Evolutionary conservation across 2,113 vertebrate genomes (phyloP), one percentile per base, ranked within the genome.

Genomic region (Stercorarius parasiticus): DNA sequence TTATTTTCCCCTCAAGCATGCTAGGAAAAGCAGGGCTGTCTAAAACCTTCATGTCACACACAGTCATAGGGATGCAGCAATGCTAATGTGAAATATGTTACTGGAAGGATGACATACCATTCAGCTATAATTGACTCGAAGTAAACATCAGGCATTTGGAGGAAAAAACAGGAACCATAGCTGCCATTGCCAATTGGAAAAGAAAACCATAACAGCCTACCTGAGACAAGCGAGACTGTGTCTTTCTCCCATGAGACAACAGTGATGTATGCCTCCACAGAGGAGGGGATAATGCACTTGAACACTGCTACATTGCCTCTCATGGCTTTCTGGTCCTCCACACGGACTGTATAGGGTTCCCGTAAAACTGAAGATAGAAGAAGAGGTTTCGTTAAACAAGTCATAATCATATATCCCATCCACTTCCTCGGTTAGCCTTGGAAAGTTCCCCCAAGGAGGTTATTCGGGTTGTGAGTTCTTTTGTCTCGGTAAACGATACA

Each of bases 271-370:
- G 99, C 99, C 99, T 99, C 99, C 97, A 99, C 99, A 83, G 99
- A 99, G 98, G 99, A 98, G 97, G 99, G 99, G 98, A 99, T 99
- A 99, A 99, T 99, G 99, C 99, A 99, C 99, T 99, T 99, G 99
- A 99, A 99, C 98, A 99, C 99, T 89, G 99, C 99, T 94, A 99
- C 99, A 98, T 99, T 99, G 99, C 99, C 99, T 99, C 99, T 99
- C 99, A 99, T 99, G 98, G 99, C 99, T 99, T 99, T 99, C 99
- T 99, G 99, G 98, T 99, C 99, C 96, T 99, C 99, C 98, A 99
- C 99, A 97, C 99, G 98, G 98, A 99, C 99, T 94, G 99, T 99
- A 98, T 99, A 99, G 98, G 99, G 99, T 98, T 99, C 99, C 98
- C 99, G 98, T 98, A 99, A 99, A 97, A 99, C 99, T 99, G 96